Evolutionary conservation across 2,888 invertebrate species (phyloP).

Genomic region (Balanococcus diminutus): DNA sequence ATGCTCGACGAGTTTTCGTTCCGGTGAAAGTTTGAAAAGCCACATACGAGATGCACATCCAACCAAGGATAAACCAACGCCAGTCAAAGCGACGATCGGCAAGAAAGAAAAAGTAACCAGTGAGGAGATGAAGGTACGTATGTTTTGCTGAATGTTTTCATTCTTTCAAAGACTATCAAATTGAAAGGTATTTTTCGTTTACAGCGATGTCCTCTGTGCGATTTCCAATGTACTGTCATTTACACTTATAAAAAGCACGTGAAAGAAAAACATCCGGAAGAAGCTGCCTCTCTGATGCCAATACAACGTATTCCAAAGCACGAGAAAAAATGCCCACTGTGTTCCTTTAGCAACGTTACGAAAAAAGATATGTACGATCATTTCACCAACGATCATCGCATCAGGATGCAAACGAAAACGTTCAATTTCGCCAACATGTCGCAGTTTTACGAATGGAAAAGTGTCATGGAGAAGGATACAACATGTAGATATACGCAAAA

Average conservation of each 20-base stretch:
- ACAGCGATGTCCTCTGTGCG: not conserved
- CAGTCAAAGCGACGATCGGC: not conserved
- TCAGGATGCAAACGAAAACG: not conserved
- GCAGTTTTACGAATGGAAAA: constrained; percentile 14
- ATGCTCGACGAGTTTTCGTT: not conserved
- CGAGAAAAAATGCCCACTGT: not conserved
- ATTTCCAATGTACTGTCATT: not conserved
- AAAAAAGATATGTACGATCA: not conserved
- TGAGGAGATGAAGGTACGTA: not conserved
- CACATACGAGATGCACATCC: not conserved
- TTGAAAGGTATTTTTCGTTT: not conserved
- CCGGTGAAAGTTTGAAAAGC: not conserved
- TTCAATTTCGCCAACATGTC: not conserved
- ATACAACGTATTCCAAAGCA: not conserved
- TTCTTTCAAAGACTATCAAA: not conserved
- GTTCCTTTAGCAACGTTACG: not conserved
- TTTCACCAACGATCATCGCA: constrained; percentile 1
- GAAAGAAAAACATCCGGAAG: not conserved
- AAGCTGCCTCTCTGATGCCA: not conserved
- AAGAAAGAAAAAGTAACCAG: not conserved
- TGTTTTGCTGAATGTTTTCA: not conserved
- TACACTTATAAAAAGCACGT: not conserved
- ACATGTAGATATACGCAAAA: not conserved
- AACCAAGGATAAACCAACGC: not conserved
- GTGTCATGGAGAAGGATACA: not conserved